These are phyloP conservation scores for Leptinotarsa tumamoca DNA, from an alignment of 2,888 invertebrate species.

Conservation along the genomic window DNA sequence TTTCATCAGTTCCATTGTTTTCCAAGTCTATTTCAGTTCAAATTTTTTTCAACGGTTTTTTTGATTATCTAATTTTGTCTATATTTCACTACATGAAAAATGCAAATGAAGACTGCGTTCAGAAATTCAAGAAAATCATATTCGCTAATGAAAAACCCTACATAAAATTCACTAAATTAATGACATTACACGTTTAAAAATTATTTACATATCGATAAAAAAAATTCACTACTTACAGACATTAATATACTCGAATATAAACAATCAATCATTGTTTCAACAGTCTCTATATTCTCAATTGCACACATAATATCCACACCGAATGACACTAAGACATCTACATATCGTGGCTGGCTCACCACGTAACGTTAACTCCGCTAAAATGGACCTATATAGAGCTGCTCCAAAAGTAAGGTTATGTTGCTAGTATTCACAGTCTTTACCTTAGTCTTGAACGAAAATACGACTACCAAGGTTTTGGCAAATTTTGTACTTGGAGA, in stretches of 20 bases:
- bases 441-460: slow-evolving; percentile 53
- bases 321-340: slow-evolving; percentile 55
- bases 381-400: slow-evolving; percentile 49
- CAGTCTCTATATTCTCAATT: slow-evolving; percentile 62
- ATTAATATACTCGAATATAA: slow-evolving; percentile 54
- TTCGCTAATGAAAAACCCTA: slow-evolving; percentile 36
- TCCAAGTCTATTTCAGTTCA: too few species aligned
- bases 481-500: slow-evolving; percentile 30
- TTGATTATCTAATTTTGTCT: too few species aligned
- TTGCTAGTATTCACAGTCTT: slow-evolving; percentile 57
- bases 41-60: too few species aligned
- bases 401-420: slow-evolving; percentile 47
- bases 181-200: slow-evolving; percentile 43
- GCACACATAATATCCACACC: slow-evolving; percentile 60
- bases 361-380: slow-evolving; percentile 44
- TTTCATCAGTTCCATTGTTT: too few species aligned
- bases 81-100: background rate
- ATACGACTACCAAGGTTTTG: slow-evolving; percentile 40
- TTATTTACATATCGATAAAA: slow-evolving; percentile 49
- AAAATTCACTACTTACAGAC: slow-evolving; percentile 48
- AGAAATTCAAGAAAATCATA: slow-evolving; percentile 15
- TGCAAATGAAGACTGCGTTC: background rate
- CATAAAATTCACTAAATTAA: slow-evolving; percentile 45
- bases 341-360: slow-evolving; percentile 53
- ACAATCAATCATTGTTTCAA: slow-evolving; percentile 39